Base-by-base conservation (phyloP, 2,888 invertebrate genomes). In the Clostera curtula region DNA sequence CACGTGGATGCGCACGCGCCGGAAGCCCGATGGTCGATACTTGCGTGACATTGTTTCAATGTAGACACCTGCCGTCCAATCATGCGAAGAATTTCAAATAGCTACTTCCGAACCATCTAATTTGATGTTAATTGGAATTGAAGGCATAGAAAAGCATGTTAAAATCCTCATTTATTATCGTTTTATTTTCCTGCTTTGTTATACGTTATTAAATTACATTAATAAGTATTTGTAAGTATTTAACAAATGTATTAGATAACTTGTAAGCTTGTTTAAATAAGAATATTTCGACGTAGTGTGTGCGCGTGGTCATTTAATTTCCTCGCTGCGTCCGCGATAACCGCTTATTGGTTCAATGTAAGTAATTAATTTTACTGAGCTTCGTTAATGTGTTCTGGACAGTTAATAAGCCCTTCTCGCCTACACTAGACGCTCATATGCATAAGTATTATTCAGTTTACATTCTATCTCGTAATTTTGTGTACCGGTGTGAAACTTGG, bases 1-100 rank as follows among this genome's bases (percentile, higher is more conserved):
- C 74, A 74, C 67, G 74, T 74, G 72, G 66, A 50, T 58, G 68
- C 65, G 69, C 72, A 70, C 72, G 70, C 72, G 73, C 70, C 71
- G 65, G 61, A 65, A 56, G 51, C 57, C 51, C 46, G 50, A 48
- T 42, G 42, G 49, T 40, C 56, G 47, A 58, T 56, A 50, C 49
- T 56, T 48, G 53, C 50, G 39, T 56, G 58, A 62, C 62, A 62
- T 62, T 65, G 59, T 64, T 57, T 59, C 50, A 56, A 36, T 36
- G 44, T 29, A 41, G 47, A 39, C 65, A 66, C 68, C 67, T 63
- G 69, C 50, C 48, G 35, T 40, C 43, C 52, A 49, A 40, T 55
- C 63, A 56, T 61, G 68, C 48, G 49, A 30, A 44, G 63, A 68
- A 68, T 68, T 52, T 31, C 36, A 62, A 66, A 56, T 51, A 51